Evolutionary conservation across 2,888 invertebrate genomes (phyloP), one percentile per base, ranked within the genome.

Genomic region (Amphipoea oculea): DNA sequence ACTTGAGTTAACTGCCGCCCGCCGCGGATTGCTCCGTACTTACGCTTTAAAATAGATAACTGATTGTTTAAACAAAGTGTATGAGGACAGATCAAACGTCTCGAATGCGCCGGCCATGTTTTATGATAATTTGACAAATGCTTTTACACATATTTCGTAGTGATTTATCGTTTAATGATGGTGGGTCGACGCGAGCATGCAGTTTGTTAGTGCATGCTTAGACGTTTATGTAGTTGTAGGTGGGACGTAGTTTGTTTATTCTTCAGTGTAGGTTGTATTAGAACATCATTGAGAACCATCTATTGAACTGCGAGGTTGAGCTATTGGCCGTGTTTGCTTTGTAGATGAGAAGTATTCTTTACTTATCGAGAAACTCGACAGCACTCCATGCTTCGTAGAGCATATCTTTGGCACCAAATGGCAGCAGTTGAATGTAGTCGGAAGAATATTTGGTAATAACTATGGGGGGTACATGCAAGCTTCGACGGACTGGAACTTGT

Each of bases 81-180:
- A 74, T 78, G 84, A 75, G 73, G 88, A 89, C 89, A 88, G 85
- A 89, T 88, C 89, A 88, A 87, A 88, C 84, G 83, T 80, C 78
- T 69, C 73, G 48, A 79, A 87, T 81, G 81, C 65, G 65, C 7
- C 75, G 20, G 65, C 57, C 62, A 77, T 78, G 78, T 85, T 85
- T 85, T 84, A 87, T 85, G 88, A 73, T 81, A 73, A 87, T 87
- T 82, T 89, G 87, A 84, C 87, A 88, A 82, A 81, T 81, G 79
- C 78, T 86, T 78, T 81, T 66, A 84, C 69, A 77, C 76, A 73
- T 78, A 78, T 81, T 83, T 83, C 40, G 73, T 63, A 1, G 67
- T 77, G 78, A 76, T 84, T 63, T 82, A 84, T 72, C 11, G 45
- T 60, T 65, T 79, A 72, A 82, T 79, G 76, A 76, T 79, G 63